A percentile compares a stretch with the other conserved stretches of the same genome.
Evolutionary conservation across 1,140 invertebrate species (phyloP).

Genomic region (Penaeus vannamei): DNA sequence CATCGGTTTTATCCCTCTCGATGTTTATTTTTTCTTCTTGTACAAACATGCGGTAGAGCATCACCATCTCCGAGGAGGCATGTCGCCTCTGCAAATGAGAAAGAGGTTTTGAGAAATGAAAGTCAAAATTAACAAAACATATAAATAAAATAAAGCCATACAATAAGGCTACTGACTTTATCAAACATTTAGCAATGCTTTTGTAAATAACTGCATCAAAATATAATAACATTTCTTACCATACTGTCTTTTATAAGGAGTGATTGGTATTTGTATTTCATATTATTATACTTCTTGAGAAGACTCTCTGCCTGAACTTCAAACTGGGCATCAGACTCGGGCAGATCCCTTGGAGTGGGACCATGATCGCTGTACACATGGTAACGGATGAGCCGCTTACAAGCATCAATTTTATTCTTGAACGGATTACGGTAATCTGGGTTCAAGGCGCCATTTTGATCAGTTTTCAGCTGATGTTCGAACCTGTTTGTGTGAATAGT

Average conservation of each 20-base stretch:
- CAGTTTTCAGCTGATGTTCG: constrained; percentile 83
- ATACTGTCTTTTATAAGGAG: constrained; percentile 87
- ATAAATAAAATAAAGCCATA: constrained; percentile 25
- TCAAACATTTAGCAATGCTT: neutral
- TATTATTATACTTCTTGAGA: constrained; percentile 81
- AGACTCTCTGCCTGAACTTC: constrained; percentile 82
- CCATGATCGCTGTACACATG: constrained; percentile 85
- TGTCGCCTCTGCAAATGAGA: constrained; percentile 76
- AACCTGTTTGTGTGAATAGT: constrained; percentile 73
- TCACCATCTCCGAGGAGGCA: constrained; percentile 80
- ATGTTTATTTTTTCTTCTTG: constrained; percentile 78
- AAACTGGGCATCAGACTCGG: constrained; percentile 84
- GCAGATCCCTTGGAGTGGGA: constrained; percentile 78
- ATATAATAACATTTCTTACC: constrained; percentile 75
- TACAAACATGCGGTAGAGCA: constrained; percentile 81
- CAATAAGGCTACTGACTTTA: neutral
- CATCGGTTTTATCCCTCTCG: constrained; percentile 73
- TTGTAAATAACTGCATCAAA: constrained; percentile 1
- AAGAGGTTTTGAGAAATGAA: neutral
- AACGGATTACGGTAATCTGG: constrained; percentile 86
- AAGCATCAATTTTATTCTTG: constrained; percentile 81
- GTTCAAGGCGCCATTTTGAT: constrained; percentile 83
- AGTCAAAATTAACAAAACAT: neutral
- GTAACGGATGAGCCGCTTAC: constrained; percentile 84
- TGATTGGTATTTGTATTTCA: constrained; percentile 85